Conservation (phyloP, 1,140 invertebrate species). For the Drosophila lowei region DNA sequence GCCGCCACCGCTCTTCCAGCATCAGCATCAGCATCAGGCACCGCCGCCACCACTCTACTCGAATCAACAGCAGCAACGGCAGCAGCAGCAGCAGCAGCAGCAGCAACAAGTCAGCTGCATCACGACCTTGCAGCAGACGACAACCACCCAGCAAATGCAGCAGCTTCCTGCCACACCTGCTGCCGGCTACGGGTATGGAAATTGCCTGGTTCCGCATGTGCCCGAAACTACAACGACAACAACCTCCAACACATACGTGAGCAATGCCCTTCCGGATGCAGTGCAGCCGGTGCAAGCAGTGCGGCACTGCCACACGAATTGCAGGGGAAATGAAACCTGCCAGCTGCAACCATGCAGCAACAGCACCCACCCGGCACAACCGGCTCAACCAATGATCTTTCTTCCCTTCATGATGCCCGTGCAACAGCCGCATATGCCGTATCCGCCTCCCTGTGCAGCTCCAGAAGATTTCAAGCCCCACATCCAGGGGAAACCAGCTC, state of each 20-base stretch:
- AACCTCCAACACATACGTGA: constrained; percentile 27
- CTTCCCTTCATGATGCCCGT: constrained; percentile 56
- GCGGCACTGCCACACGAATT: constrained; percentile 27
- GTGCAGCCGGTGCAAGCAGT: not conserved
- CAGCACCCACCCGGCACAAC: not conserved
- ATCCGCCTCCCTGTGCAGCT: constrained; percentile 20
- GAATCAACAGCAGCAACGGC: constrained; percentile 9
- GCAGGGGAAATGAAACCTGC: constrained; percentile 16
- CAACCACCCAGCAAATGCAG: constrained; percentile 58
- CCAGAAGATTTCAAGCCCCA: constrained; percentile 22
- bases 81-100: constrained; percentile 23
- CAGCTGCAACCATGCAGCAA: constrained; percentile 12
- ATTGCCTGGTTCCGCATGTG: constrained; percentile 24
- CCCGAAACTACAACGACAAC: constrained; percentile 10
- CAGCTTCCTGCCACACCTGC: constrained; percentile 36
- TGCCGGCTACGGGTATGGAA: constrained; percentile 10
- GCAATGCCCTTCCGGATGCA: constrained; percentile 21
- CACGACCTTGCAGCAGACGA: constrained; percentile 61
- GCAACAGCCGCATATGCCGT: constrained; percentile 21
- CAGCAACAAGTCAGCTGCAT: constrained; percentile 60
- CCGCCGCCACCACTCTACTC: constrained; percentile 33
- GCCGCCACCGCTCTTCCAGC: constrained; percentile 40
- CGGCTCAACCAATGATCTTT: constrained; percentile 59
- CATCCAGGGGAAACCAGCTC: constrained; percentile 24
- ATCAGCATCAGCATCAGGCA: constrained; percentile 18